Evolutionary conservation across 2,113 vertebrate genomes (phyloP), one percentile per base, ranked within the genome.

Genomic region (Cyanoramphus novaezelandiae): DNA sequence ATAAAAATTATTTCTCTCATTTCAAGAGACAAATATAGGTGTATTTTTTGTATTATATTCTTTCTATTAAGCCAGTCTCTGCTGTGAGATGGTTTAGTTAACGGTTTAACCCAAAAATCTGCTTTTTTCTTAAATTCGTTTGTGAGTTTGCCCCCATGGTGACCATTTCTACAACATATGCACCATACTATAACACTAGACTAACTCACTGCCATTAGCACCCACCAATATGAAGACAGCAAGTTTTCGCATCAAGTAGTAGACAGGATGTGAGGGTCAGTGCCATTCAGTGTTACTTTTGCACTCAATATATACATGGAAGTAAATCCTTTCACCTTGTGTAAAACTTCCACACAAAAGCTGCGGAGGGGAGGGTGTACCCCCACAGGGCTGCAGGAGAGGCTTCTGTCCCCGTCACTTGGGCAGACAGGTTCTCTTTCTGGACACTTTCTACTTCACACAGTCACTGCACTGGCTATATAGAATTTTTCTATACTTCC

Each of bases 311-410:
- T 10, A 44, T 7, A 62, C 15, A 23, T 5, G 1, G 31, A 53
- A 25, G 37, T 17, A 75, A 78, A 75, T 31, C 41, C 24, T 65
- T 44, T 23, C 3, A 27, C 17, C 64, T 4, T 3, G 25, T 41
- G 12, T 37, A 27, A 46, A 7, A 18, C 2, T 1, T 44, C n/a
- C 11, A 5, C 1, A 14, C 15, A 14, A 52, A 57, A 28, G 4
- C 0, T 57, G 27, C 11, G 29, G 11, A 64, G 11, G 7, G 4
- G 4, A 4, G 1, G 0, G 0, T 4, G 18, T 53, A 31, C 2
- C 8, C 31, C 37, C 44, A 10, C 20, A 69, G 25, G 33, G 17
- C 28, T 60, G 33, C 25, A 78, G 41, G 25, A 71, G 24, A 59
- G 10, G 2, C 49, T 78, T 64, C 62, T 63, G 23, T 16, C 7